A percentile compares a stretch with the other conserved stretches of the same genome.
phyloP scores from a whole-genome alignment of 2,888 invertebrate species.

The Hololepta plana region DNA sequence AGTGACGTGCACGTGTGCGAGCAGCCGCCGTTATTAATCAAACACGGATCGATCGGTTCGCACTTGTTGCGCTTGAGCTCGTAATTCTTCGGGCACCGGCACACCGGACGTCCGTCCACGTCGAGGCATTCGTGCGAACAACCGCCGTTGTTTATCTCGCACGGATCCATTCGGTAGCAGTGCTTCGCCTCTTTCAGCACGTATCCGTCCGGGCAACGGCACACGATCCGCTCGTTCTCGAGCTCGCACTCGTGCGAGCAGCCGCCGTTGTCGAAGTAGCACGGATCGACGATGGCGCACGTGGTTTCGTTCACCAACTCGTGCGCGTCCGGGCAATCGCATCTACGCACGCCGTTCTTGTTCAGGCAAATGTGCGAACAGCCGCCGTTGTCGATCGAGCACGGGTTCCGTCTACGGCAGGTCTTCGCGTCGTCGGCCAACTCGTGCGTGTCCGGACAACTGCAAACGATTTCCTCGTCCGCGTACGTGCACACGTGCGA shows the following conservation, averaged over 20 bases:
- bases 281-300: conserved; percentile 20
- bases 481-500: conserved; percentile 32
- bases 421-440: conserved; percentile 24
- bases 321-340: conserved; percentile 2
- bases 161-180: conserved; percentile 10
- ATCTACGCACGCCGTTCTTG: conserved; percentile 20
- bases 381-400: conserved; percentile 18
- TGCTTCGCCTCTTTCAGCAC: conserved; percentile 11
- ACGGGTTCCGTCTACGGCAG: conserved; percentile 13
- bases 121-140: conserved; percentile 28
- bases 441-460: conserved; percentile 18
- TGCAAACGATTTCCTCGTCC: conserved; percentile 15
- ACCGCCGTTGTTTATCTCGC: conserved; percentile 17
- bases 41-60: conserved; percentile 23
- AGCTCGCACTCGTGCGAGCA: conserved; percentile 31
- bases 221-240: conserved; percentile 31
- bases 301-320: conserved; percentile 16
- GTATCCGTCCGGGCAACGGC: conserved; percentile 25
- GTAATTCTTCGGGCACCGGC: conserved; percentile 28
- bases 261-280: conserved; percentile 31
- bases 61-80: conserved; percentile 18
- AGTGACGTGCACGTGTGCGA: conserved; percentile 18
- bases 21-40: conserved; percentile 22
- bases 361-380: conserved; percentile 34
- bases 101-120: conserved; percentile 31